phyloP scores from a whole-genome alignment of 2,797 vertebrate species.

The Acridotheres tristis region DNA sequence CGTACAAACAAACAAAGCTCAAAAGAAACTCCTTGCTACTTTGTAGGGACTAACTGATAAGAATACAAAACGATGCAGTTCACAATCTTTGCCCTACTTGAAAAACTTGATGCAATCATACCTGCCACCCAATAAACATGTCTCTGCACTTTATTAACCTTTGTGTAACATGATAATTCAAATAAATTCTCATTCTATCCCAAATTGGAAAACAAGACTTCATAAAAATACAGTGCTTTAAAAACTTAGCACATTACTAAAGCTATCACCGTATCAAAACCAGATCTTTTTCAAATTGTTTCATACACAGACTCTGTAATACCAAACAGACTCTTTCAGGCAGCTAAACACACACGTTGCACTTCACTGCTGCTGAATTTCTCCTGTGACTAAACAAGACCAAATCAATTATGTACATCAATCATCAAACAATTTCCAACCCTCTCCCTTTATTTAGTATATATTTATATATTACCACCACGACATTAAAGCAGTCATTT shows the following conservation, averaged over 20 bases:
- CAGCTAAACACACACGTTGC: not conserved
- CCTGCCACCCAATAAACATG: not conserved
- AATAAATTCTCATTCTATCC: not conserved
- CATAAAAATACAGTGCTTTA: not conserved
- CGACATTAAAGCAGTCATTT: conserved; percentile 2
- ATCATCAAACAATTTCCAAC: not conserved
- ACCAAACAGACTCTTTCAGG: not conserved
- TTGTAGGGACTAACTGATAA: not conserved
- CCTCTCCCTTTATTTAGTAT: not conserved
- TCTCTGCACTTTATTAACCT: not conserved
- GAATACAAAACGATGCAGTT: not conserved
- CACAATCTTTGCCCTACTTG: not conserved
- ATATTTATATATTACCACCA: not conserved
- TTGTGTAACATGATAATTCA: not conserved
- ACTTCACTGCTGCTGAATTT: not conserved
- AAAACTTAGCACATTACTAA: not conserved
- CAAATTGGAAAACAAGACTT: not conserved
- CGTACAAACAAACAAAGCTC: conserved; percentile 11
- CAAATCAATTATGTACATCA: not conserved
- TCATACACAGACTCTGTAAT: not conserved
- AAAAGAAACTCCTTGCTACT: not conserved
- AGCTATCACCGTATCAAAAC: not conserved
- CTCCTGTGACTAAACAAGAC: not conserved
- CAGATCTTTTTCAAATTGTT: not conserved
- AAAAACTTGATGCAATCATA: not conserved